phyloP scores from a whole-genome alignment of 2,797 vertebrate genomes.

The Bryconaethiops microstoma region DNA sequence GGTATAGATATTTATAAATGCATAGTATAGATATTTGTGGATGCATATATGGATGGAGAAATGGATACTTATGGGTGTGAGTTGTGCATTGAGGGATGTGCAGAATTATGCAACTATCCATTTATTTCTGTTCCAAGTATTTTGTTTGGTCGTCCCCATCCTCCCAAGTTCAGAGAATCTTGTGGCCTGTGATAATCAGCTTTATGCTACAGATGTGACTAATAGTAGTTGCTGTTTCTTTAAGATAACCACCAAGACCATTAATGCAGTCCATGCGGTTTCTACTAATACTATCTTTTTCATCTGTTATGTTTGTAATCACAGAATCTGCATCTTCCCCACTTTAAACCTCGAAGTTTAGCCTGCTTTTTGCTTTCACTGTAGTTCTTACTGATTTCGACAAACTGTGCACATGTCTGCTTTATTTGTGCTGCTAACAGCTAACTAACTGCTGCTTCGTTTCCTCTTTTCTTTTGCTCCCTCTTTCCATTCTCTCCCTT shows the following conservation, averaged over 20 bases:
- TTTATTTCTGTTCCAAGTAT: too few relatives aligned
- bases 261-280: background rate
- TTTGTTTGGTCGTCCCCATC: too few relatives aligned
- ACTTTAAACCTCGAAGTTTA: background rate
- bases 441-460: slow-evolving; percentile 56
- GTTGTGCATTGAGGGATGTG: too few relatives aligned
- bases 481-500: slow-evolving; percentile 38
- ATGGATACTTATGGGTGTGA: too few relatives aligned
- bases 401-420: slow-evolving; percentile 40
- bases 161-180: too few relatives aligned
- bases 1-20: too few relatives aligned
- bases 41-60: too few relatives aligned
- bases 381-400: background rate
- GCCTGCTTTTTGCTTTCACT: slow-evolving; percentile 11
- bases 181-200: background rate
- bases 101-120: too few relatives aligned
- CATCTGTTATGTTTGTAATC: background rate
- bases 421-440: slow-evolving; percentile 48
- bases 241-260: background rate
- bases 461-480: slow-evolving; percentile 57
- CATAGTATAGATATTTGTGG: too few relatives aligned
- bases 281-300: background rate
- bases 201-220: background rate
- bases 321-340: background rate
- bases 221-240: background rate